These are phyloP conservation scores for Tetraneura akinire DNA, from an alignment of 1,140 invertebrate genomes.

Conservation along the genomic window DNA sequence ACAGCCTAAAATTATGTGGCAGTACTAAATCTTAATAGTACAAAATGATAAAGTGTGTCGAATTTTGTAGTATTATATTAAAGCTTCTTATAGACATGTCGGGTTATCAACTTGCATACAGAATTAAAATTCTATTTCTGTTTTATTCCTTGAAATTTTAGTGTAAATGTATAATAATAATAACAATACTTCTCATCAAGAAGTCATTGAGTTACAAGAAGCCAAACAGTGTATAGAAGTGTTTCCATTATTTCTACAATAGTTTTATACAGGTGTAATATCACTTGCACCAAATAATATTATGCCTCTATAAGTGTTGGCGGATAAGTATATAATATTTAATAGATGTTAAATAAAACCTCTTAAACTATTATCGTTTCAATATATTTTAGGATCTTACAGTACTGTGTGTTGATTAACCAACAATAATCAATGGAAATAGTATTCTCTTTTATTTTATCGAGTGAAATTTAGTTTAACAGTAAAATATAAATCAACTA, in stretches of 20 bases:
- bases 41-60: no score
- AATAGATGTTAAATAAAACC: neutral
- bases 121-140: no score
- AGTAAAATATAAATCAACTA: no score
- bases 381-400: slow-evolving; percentile 70
- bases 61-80: no score
- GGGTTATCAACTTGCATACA: no score
- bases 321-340: slow-evolving; percentile 73
- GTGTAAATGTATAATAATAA: no score
- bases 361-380: no score
- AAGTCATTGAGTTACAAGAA: slow-evolving; percentile 80
- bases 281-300: slow-evolving; percentile 80
- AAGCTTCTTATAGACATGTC: no score
- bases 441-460: neutral
- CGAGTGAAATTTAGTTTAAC: no score
- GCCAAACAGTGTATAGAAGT: slow-evolving; percentile 79
- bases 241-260: slow-evolving; percentile 85
- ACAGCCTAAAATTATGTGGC: no score
- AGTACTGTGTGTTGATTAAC: slow-evolving; percentile 76
- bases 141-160: no score
- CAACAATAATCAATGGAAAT: slow-evolving; percentile 16
- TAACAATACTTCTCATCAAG: slow-evolving; percentile 85
- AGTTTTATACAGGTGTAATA: slow-evolving; percentile 91
- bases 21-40: no score
- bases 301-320: slow-evolving; percentile 81